phyloP scores from a whole-genome alignment of 2,797 vertebrate genomes.

The Myripristis jacobus region DNA sequence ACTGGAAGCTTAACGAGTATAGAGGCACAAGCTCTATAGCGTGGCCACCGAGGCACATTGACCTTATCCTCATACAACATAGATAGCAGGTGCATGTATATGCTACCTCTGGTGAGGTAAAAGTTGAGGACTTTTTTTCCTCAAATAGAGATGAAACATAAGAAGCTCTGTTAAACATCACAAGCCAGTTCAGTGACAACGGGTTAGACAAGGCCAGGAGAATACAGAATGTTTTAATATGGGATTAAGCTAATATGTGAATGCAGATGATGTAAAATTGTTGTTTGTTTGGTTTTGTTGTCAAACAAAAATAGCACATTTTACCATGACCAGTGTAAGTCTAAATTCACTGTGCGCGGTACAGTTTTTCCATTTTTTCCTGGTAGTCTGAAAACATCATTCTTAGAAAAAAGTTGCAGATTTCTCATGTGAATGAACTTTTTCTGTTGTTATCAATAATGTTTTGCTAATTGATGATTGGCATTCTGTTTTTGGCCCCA shows the following conservation, averaged over 20 bases:
- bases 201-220: slow-evolving; percentile 9
- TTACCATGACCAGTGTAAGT: no score
- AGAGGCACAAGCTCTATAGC: slow-evolving; percentile 47
- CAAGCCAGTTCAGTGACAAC: slow-evolving; percentile 16
- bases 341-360: no score
- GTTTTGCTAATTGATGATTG: slow-evolving; percentile 13
- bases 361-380: no score
- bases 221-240: slow-evolving; percentile 37
- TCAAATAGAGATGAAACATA: neutral
- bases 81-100: slow-evolving; percentile 51
- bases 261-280: slow-evolving; percentile 46
- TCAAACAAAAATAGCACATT: neutral
- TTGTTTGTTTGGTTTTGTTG: slow-evolving; percentile 7
- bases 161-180: slow-evolving; percentile 29
- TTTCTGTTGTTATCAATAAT: slow-evolving; percentile 10
- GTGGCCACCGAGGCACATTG: slow-evolving; percentile 55
- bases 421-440: neutral
- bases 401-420: neutral
- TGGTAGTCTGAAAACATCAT: no score
- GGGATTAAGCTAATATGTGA: slow-evolving; percentile 41
- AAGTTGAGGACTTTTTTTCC: slow-evolving; percentile 9
- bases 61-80: slow-evolving; percentile 72
- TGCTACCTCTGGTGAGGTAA: slow-evolving; percentile 20
- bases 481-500: slow-evolving; percentile 64
- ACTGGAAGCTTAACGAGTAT: slow-evolving; percentile 60